Evolutionary conservation across 1,140 invertebrate species (phyloP), one percentile per base, ranked within the genome.

Genomic region (Ips nitidus): DNA sequence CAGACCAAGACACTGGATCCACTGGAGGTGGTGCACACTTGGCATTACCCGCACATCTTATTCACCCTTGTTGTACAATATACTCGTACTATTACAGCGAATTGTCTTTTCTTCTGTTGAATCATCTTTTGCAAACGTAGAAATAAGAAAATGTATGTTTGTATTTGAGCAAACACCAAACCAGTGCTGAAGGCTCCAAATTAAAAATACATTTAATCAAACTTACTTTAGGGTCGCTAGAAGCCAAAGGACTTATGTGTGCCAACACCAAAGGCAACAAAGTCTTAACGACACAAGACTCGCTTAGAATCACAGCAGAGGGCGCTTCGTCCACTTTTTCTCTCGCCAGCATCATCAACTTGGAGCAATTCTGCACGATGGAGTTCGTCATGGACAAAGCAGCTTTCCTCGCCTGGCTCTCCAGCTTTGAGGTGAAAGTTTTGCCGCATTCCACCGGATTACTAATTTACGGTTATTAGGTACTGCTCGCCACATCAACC

Each of bases 231-330:
- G 92, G 91, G 82, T 95, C 92, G 53, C 90, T 90, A 55, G 89
- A 88, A 42, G 90, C 92, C 43, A 94, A 82, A 8, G 91, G 90
- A 77, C 90, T 90, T 52, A 94, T 89, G 78, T 94, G 90, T 8
- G 92, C 90, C 77, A 94, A 84, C 60, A 92, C 85, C 38, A 93
- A 80, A 41, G 94, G 94, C 69, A 95, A 76, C 8, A 95, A 82
- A 39, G 89, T 92, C 8, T 86, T 89, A 40, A 91, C 86, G 50
- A 91, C 81, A 70, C 81, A 78, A 42, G 81, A 80, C 37, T 83
- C 83, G 55, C 84, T 83, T 38, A 89, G 75, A 62, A 88, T 83
- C 73, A 87, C 86, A 47, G 82, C 82, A 1, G 84, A 79, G 1
- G 83, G 77, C 22, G 82, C 77, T 56, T 82, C 79, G 1, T 88